phyloP scores from a whole-genome alignment of 2,888 invertebrate species.

The Autographa gamma region DNA sequence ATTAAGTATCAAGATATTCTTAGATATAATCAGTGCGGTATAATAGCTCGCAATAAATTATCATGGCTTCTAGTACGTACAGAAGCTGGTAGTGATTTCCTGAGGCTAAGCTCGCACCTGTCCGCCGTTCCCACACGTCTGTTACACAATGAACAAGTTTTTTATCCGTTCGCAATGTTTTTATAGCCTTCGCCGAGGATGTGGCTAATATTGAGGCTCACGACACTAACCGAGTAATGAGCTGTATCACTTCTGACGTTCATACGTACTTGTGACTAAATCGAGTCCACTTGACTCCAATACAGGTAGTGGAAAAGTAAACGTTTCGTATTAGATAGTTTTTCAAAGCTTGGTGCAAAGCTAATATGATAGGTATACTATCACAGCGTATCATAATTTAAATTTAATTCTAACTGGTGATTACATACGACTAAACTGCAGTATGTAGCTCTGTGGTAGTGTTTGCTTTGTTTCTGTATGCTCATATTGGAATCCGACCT shows the following conservation, averaged over 20 bases:
- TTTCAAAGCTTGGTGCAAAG: background rate
- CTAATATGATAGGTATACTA: background rate
- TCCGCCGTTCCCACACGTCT: constrained; percentile 79
- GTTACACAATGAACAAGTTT: constrained; percentile 82
- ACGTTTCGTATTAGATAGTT: background rate
- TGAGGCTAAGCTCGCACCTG: constrained; percentile 78
- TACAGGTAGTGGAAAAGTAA: background rate
- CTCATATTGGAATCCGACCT: too few species aligned
- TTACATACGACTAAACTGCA: too few species aligned
- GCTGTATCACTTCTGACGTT: constrained; percentile 27
- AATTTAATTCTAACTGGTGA: too few species aligned
- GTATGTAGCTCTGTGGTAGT: too few species aligned
- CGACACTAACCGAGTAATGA: constrained; percentile 45
- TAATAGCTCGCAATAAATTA: constrained; percentile 62
- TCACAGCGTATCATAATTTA: too few species aligned
- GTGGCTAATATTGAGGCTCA: constrained; percentile 62
- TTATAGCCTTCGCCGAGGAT: constrained; percentile 73
- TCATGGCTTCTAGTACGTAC: constrained; percentile 58
- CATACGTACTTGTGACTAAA: constrained; percentile 12
- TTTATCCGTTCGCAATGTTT: constrained; percentile 80
- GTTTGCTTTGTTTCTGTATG: too few species aligned
- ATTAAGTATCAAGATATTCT: constrained; percentile 6
- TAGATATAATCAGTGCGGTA: constrained; percentile 46
- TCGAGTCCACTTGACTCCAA: constrained; percentile 3
- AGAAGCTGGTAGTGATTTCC: constrained; percentile 81